Evolutionary conservation across 2,888 invertebrate species (phyloP), one percentile per base, ranked within the genome.

Genomic region (Patella depressa): DNA sequence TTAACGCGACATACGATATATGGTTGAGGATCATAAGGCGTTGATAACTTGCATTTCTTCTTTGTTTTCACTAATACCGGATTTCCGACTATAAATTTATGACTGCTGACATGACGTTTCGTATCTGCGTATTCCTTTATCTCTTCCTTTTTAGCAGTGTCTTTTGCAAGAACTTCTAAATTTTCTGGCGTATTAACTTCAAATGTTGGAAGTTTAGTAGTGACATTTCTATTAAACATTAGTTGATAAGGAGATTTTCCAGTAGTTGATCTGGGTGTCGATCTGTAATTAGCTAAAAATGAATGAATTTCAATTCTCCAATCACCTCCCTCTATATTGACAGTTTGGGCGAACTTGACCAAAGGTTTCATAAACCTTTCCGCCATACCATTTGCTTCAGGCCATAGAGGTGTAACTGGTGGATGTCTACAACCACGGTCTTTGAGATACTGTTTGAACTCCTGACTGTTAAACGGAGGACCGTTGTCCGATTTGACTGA

Each of bases 321-420:
- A 15, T 59, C 17, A 17, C 7, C 15, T 17, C 59, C 59, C 7
- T 12, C 59, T 7, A 17, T 17, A 59, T 15, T 17, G 14, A 17
- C 14, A 12, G 59, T 59, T 14, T 17, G 14, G 0, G 17, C 59
- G 7, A 17, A 59, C 14, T 59, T 59, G 14, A 15, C 17, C 19
- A 85, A 15, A 17, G 83, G 78, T n/a, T 72, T 53, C 82, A 84
- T 85, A 59, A 85, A 85, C 14, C 83, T 53, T 74, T 85, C 85
- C 3, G 71, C 82, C 72, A 65, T 71, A 4, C 81, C 82, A 77
- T 83, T 85, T n/a, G 83, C 81, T 73, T 80, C 73, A n/a, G 85
- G 82, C 79, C 81, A 80, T 45, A 82, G 53, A 11, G 83, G 81
- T 17, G 80, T 82, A 9, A 82, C 80, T 29, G 73, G 73, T 17